Base-by-base conservation (phyloP, 2,888 invertebrate species). In the Onthophagus sagittarius region DNA sequence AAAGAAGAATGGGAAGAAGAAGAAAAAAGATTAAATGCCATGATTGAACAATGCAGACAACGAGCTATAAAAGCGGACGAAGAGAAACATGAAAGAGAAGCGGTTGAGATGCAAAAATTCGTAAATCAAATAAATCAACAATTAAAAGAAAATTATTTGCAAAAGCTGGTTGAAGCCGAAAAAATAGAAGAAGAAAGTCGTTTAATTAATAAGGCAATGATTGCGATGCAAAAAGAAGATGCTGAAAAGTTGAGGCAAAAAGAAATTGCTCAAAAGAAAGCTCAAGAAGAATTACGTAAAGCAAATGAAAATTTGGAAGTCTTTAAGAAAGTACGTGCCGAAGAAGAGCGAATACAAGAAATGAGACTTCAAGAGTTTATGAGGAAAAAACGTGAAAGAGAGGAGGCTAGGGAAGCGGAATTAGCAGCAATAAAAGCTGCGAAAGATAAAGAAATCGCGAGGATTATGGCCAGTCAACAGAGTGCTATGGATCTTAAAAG, bases 1-100 rank as follows among this genome's bases (percentile, higher is more conserved):
- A 86, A 88, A 81, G 88, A 87, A 79, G 89, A 90, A 76, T 76
- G 89, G 0, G 86, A 86, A 32, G 89, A 88, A 39, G 90, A 90
- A 78, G 85, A 89, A 74, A 82, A 83, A 75, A 84, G 90, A 84
- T 86, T 92, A 70, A 91, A 93, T 77, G 86, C 87, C 11, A 90
- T 92, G 84, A 92, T 93, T 91, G 93, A 93, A 79, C 90, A 91
- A 81, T 89, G 90, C 78, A 88, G 92, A 0, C 84, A 87, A 76
- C 85, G 86, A 71, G 89, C 88, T 0, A 86, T 91, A 3, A 81
- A 85, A 31, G 86, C 88, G 0, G 90, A 90, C 9, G 89, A 89
- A 76, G 79, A 84, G 86, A 15, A 82, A 87, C 6, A 82, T 86
- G 70, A 73, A 79, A 81, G 73, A 74, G 76, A 71, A 80, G 80